These are phyloP conservation scores for Neomorphus geoffroyi DNA, from an alignment of 2,797 vertebrate genomes.

Conservation along the genomic window DNA sequence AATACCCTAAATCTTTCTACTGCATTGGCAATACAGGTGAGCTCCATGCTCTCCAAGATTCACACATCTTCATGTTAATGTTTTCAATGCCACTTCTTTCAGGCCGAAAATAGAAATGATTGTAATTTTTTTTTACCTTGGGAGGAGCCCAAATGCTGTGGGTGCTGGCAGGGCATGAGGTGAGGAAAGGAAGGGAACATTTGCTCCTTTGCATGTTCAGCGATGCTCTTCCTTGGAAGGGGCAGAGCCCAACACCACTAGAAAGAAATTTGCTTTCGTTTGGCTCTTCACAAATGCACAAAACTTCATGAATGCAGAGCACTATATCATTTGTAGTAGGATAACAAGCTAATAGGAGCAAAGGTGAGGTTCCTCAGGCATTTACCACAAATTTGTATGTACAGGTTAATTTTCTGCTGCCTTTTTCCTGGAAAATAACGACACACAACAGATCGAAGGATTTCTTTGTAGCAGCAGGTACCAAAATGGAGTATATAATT, in stretches of 20 bases:
- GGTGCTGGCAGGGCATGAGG: background rate
- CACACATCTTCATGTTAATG: background rate
- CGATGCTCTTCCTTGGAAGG: background rate
- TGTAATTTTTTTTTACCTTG: background rate
- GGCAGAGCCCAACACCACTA: background rate
- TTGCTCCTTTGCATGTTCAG: background rate
- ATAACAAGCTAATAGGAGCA: background rate
- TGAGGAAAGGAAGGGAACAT: background rate
- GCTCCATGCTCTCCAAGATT: background rate
- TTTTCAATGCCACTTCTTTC: background rate
- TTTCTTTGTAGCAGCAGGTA: background rate
- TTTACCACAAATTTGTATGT: background rate
- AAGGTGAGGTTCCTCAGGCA: background rate
- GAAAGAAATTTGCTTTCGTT: background rate
- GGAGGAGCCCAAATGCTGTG: background rate
- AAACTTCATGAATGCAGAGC: background rate
- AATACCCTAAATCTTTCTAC: background rate
- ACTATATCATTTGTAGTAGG: background rate
- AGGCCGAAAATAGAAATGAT: background rate
- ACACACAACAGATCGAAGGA: background rate
- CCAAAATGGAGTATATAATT: background rate
- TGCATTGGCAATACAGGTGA: background rate
- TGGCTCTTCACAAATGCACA: background rate
- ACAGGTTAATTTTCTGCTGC: background rate
- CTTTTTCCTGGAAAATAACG: background rate